Conservation (phyloP, 2,888 invertebrate species). For the Trissolcus brochymenae region DNA sequence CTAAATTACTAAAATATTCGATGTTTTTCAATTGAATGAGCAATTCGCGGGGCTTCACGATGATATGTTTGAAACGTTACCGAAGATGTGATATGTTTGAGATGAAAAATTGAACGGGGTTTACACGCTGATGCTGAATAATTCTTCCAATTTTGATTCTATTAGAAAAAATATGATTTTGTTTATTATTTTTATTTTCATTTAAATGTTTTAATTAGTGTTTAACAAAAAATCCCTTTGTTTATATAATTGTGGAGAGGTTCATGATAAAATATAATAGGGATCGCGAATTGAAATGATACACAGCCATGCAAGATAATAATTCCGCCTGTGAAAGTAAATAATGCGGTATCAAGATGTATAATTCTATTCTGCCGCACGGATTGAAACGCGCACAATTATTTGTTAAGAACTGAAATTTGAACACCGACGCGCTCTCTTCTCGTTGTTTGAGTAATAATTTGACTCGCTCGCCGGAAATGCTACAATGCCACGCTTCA, state of each 20-base stretch:
- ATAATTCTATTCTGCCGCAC: constrained; percentile 9
- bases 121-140: neutral
- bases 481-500: constrained; percentile 13
- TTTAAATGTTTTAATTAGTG: too few species aligned
- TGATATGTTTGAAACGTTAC: constrained; percentile 21
- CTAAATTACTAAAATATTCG: constrained; percentile 32
- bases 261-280: neutral
- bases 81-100: constrained; percentile 14
- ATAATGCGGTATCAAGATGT: constrained; percentile 7
- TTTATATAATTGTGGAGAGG: neutral
- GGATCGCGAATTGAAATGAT: neutral
- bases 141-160: too few species aligned
- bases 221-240: too few species aligned
- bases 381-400: constrained; percentile 24
- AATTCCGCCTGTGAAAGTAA: neutral
- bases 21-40: constrained; percentile 31
- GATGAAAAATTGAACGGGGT: constrained; percentile 19
- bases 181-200: neutral
- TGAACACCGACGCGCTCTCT: constrained; percentile 15
- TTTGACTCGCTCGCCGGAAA: constrained; percentile 25
- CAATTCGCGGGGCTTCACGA: constrained; percentile 24
- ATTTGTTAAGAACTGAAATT: constrained; percentile 35
- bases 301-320: constrained; percentile 1
- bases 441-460: constrained; percentile 35
- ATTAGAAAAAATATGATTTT: too few species aligned